Evolutionary conservation across 1,140 invertebrate genomes (phyloP), one percentile per base, ranked within the genome.

Genomic region (Glomeris maerens): DNA sequence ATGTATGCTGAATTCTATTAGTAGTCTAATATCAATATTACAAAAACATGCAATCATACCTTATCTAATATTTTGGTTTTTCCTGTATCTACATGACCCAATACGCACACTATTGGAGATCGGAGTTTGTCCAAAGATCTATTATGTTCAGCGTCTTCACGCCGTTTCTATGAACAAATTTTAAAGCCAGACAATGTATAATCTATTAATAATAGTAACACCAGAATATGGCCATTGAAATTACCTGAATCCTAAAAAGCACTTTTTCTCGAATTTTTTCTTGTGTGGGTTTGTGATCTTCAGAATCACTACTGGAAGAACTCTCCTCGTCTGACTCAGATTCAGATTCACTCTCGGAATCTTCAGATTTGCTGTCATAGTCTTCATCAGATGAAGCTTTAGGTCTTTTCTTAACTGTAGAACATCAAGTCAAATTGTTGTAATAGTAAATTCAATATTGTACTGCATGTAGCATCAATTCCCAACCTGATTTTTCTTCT

Each of bases 31-130:
- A 14, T 21, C 21, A 13, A 28, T 27, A 22, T 13, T 46, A 36
- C 31, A 10, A 36, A 10, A 36, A 36, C 31, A 13, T 36, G 31
- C 17, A 36, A 36, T 29, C 50, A 38, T 60, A 73, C 69, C 69
- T 98, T 98, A 64, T 99, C 96, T 38, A 99, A 67, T 60, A 99
- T 98, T 70, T 98, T 98, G 0, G 96, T 99, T 75, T 99, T 99
- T 1, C 67, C 95, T 0, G 96, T 98, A 72, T 99, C 96, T 28
- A 99, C 96, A 65, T 99, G 96, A n/a, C 96, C 96, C 1, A 99
- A 70, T 1, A 99, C 95, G 68, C 95, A 98, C 1, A 99, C 92
- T 21, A 99, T 90, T 7, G 93, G 90, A 0, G 94, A 89, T 50
- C 96, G 75, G 1, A 99, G 72, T 46, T 80, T 75, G 49, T 94